Evolutionary conservation across 2,888 invertebrate genomes (phyloP), one percentile per base, ranked within the genome.

Genomic region (Dolichomitus sp.): DNA sequence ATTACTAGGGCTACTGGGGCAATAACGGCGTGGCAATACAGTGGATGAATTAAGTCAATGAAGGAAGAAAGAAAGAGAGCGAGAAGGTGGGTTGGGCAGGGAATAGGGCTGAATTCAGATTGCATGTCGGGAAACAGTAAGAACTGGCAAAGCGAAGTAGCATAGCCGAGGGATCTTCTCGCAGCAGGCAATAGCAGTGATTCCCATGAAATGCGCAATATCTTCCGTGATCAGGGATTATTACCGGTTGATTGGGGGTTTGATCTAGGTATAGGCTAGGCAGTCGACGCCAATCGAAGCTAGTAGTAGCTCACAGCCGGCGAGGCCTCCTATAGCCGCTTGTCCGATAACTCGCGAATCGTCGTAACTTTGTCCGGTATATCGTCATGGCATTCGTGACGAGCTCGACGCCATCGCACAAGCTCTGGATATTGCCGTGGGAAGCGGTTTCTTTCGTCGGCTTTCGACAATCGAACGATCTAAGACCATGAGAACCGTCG

Each of bases 181-280:
- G 83, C 83, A 78, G 68, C 37, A 85, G 87, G 87, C 90, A 92
- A 92, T 92, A 90, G 90, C 90, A 90, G 92, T 92, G 92, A 92
- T 92, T 93, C 90, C 89, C 81, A 78, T 81, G 91, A 92, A 93
- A 91, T 91, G 91, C 90, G 91, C 91, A 91, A 91, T 93, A 92
- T 93, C 93, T 93, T 91, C 86, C 93, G 93, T 93, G 93, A 93
- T 93, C 91, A 89, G 90, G 91, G 91, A 92, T 93, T 93, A 93
- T 93, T 93, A 93, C 90, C 80, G 84, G 73, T 85, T 87, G 87
- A 88, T 88, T 88, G 85, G 83, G 42, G 83, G 80, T 85, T 84
- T 85, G 85, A 87, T 87, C 85, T 33, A 72, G 59, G 17, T 33
- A n/a, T n/a, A 82, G 84, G 85, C 87, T 85, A 84, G 83, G 80